Conservation (phyloP, 92 coral and sea anemone genomes). For the Porites divaricata region DNA sequence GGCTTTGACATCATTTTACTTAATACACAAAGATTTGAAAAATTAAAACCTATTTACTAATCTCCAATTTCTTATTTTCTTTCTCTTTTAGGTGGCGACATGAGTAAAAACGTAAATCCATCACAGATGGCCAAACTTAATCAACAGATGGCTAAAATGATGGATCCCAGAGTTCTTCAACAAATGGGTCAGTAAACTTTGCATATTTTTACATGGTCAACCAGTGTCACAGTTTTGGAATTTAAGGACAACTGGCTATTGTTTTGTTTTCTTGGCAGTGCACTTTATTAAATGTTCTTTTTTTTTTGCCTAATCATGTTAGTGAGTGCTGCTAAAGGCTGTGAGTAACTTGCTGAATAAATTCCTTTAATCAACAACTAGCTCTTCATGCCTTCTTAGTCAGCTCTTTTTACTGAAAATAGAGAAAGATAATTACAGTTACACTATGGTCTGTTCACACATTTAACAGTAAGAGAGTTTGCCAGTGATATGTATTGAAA, state of each 20-base stretch:
- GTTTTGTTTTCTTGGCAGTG: too few species aligned
- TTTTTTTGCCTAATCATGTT: too few species aligned
- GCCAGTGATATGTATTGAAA: not conserved
- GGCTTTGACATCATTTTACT: too few species aligned
- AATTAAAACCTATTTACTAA: too few species aligned
- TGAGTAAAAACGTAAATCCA: slow-evolving; percentile 97
- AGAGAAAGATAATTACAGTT: not conserved
- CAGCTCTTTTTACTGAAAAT: not conserved
- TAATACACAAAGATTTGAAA: too few species aligned
- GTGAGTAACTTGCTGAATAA: not conserved
- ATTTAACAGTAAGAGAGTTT: not conserved
- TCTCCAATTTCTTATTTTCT: not conserved
- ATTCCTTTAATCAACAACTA: too few species aligned
- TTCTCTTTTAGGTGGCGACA: slow-evolving; percentile 87
- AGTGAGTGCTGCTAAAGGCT: not conserved
- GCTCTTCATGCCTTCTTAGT: not conserved
- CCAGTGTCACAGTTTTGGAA: too few species aligned
- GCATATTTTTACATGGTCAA: not conserved
- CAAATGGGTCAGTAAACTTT: slow-evolving; percentile 88
- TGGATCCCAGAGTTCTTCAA: slow-evolving; percentile 99
- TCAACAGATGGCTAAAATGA: slow-evolving; percentile 99
- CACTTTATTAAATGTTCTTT: too few species aligned
- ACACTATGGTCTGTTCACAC: too few species aligned
- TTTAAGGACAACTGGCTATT: too few species aligned
- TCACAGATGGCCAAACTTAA: slow-evolving; percentile 98